Conservation (phyloP, 2,113 vertebrate species). For the Gracilinanus agilis region DNA sequence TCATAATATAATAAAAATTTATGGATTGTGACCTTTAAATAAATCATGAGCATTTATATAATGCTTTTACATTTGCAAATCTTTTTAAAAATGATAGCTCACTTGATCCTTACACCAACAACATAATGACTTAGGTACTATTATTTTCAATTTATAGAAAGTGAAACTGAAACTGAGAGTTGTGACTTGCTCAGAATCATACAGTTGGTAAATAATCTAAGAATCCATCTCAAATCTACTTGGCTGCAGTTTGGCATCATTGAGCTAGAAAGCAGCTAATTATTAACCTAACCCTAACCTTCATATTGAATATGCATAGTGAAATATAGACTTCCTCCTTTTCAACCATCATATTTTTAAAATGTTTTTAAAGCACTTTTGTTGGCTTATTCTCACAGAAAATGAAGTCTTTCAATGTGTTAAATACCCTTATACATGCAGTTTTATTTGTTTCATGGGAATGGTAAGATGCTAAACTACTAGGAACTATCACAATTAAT, state of each 20-base stretch:
- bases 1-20: not conserved
- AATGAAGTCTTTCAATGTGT: not conserved
- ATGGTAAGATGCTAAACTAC: constrained; percentile 46
- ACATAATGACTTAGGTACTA: not conserved
- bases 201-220: not conserved
- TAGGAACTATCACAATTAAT: constrained; percentile 66
- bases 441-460: constrained; percentile 14
- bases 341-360: not conserved
- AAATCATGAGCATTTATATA: not conserved
- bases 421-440: not conserved
- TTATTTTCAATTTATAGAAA: not conserved
- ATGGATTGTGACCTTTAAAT: not conserved
- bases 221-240: not conserved
- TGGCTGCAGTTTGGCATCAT: not conserved
- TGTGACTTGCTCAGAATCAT: not conserved
- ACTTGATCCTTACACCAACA: not conserved
- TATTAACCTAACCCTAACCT: not conserved
- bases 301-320: not conserved
- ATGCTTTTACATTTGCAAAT: not conserved
- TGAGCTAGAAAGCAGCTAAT: not conserved
- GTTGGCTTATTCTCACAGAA: not conserved
- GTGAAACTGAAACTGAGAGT: no score
- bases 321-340: not conserved
- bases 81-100: not conserved
- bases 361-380: not conserved